Percentiles rank a stretch among this genome's conserved stretches.
Conservation (phyloP, 2,797 vertebrate genomes). For the Pampus argenteus region DNA sequence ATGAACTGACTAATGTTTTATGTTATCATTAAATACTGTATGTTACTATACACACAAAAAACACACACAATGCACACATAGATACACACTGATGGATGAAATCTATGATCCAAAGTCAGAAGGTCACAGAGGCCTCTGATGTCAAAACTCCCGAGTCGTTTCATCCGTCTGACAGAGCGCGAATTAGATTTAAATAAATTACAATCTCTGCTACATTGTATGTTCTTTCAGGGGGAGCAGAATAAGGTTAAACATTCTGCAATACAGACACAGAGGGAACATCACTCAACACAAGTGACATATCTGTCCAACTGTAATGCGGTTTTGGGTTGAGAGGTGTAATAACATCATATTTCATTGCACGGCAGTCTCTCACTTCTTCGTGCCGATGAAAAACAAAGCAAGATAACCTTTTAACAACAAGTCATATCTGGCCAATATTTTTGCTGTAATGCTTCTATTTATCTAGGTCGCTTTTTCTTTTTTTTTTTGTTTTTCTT, state of each 20-base stretch:
- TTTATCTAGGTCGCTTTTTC: not conserved
- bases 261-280: slow-evolving; percentile 27
- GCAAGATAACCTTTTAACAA: slow-evolving; percentile 6
- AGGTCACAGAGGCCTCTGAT: slow-evolving; percentile 49
- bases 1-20: no score
- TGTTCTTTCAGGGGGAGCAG: slow-evolving; percentile 47
- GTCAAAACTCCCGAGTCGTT: slow-evolving; percentile 50
- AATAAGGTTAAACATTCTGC: slow-evolving; percentile 57
- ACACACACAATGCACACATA: not conserved
- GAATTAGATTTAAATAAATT: slow-evolving; percentile 72
- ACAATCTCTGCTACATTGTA: slow-evolving; percentile 24
- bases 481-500: not conserved
- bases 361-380: not conserved
- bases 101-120: slow-evolving; percentile 30
- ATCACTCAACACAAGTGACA: slow-evolving; percentile 51
- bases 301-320: slow-evolving; percentile 43
- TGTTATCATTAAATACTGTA: no score
- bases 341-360: slow-evolving; percentile 42
- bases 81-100: slow-evolving; percentile 3
- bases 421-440: slow-evolving; percentile 7
- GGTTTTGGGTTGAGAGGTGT: slow-evolving; percentile 37
- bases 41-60: not conserved
- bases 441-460: not conserved
- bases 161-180: slow-evolving; percentile 53
- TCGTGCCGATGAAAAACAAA: not conserved